These are phyloP conservation scores for Sussaba pulchella DNA, from an alignment of 2,888 invertebrate genomes.

Conservation along the genomic window DNA sequence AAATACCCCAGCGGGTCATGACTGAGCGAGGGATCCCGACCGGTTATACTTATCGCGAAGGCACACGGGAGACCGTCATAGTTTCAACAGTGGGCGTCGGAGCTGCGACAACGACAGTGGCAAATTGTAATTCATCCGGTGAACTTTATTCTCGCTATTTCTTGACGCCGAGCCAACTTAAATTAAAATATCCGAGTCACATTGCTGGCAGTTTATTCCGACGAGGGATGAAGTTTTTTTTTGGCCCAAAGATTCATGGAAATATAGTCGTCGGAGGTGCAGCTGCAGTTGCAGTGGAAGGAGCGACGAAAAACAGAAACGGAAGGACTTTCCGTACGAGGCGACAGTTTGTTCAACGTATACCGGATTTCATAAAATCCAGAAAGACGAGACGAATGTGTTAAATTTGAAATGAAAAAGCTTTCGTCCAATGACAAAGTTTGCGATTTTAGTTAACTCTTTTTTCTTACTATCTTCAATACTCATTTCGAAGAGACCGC, in stretches of 20 bases:
- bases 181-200: conserved; percentile 63
- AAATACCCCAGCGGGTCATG: conserved; percentile 38
- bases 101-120: conserved; percentile 30
- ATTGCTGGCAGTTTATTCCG: conserved; percentile 34
- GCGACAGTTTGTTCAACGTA: conserved; percentile 30
- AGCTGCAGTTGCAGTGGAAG: conserved; percentile 23
- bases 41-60: conserved; percentile 44
- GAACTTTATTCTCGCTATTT: conserved; percentile 63
- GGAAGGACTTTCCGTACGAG: conserved; percentile 25
- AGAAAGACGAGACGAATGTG: conserved; percentile 38
- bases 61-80: conserved; percentile 43
- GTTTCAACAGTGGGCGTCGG: conserved; percentile 37
- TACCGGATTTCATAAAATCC: conserved; percentile 38
- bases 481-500: too few relatives aligned
- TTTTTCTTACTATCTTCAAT: too few relatives aligned
- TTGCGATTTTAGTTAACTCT: conserved; percentile 6
- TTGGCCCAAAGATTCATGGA: conserved; percentile 41
- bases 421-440: conserved; percentile 36
- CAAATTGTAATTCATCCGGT: conserved; percentile 64
- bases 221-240: conserved; percentile 7
- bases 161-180: conserved; percentile 64
- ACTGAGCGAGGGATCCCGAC: conserved; percentile 29
- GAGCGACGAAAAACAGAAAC: conserved; percentile 17
- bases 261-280: conserved; percentile 52
- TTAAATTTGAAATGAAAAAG: conserved; percentile 36